A percentile compares a stretch with the other conserved stretches of the same genome.
These are phyloP conservation scores for rabbit (Oryctolagus cuniculus) DNA, from an alignment of 2,113 vertebrate species.

Conservation along the genomic window mOryCun1.1 NC_091445.1:82675501-82676000, in stretches of 20 bases:
- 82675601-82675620: not conserved
- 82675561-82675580: not conserved
- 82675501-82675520: constrained; percentile 54
- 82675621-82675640: not conserved
- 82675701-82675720: constrained; percentile 35
- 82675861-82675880: not conserved
- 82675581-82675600: not conserved
- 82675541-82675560: not conserved
- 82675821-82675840: rapidly evolving
- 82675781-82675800: not conserved
- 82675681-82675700: not conserved
- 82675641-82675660: not conserved
- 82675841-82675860: not conserved
- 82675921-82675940: not conserved
- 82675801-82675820: rapidly evolving
- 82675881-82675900: not conserved
- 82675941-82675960: not conserved
- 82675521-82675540: not conserved
- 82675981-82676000: not conserved
- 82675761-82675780: not conserved
- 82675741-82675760: not conserved
- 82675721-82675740: not conserved
- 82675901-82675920: not conserved
- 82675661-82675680: constrained; percentile 3
- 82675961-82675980: not conserved